Base-by-base conservation (phyloP, 2,888 invertebrate genomes). In the Diaprepes abbreviatus region DNA sequence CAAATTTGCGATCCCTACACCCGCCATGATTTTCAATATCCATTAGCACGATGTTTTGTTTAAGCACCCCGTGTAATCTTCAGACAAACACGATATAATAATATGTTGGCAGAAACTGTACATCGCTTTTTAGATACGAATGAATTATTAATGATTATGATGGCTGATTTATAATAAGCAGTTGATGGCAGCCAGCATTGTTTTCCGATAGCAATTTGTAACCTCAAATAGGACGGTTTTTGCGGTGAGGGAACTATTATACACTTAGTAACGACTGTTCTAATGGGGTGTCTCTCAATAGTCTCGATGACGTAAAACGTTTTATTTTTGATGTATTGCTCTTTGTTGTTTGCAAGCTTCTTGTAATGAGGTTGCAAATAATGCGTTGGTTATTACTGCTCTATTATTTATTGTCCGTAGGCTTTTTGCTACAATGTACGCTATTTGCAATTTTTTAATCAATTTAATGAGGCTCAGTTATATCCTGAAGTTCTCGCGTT, bases 151-250 rank as follows among this genome's bases (percentile, higher is more conserved):
- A 55, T 55, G 36, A 36, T 19, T 36, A 12, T 14, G 17, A 33
- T 52, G 33, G 52, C n/a, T 33, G 35, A 52, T 52, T 36, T 38
- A 38, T 21, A 36, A 36, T 55, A 54, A 33, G 43, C 24, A 12
- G 12, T 24, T 45, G 24, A 45, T 45, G 45, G 21, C 19, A 21
- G 45, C 10, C 21, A 17, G 21, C 21, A 19, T 45, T 21, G 21
- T 45, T 45, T 24, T 24, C 45, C 45, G 45, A 45, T 45, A 17
- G 45, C 24, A 45, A 45, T 45, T 45, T 45, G 45, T 45, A 45
- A 45, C 45, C 24, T 45, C 45, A 45, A 45, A 45, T 3, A 6
- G 24, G 45, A 24, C 10, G 24, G 45, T 24, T 43, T 45, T 45
- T 45, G 24, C 24, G 24, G 24, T 19, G n/a, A 24, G 45, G 24